Percentiles rank a stretch among this genome's conserved stretches.
These are phyloP conservation scores for Muscidifurax raptorellus DNA, from an alignment of 1,140 invertebrate species.

Conservation along the genomic window DNA sequence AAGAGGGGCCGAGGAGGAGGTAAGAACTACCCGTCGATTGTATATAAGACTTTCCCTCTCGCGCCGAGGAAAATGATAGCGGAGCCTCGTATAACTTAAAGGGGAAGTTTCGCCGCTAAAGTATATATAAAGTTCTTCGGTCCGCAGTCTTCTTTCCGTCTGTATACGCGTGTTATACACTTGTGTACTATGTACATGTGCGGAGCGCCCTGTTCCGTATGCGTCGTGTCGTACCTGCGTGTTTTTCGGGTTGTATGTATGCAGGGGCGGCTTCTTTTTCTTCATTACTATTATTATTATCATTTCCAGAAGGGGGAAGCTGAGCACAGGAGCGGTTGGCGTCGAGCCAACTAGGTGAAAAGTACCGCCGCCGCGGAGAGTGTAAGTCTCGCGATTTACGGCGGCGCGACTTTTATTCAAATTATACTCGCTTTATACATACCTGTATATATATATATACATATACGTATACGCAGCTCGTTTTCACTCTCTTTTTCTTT, in stretches of 20 bases:
- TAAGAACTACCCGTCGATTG: slow-evolving; percentile 62
- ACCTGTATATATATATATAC: no score
- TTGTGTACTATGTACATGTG: neutral
- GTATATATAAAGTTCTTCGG: slow-evolving; percentile 62
- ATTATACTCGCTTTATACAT: slow-evolving; percentile 59
- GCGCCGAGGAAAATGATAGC: slow-evolving; percentile 61
- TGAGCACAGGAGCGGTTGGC: slow-evolving; percentile 59
- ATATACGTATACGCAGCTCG: no score
- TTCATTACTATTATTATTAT: slow-evolving; percentile 30
- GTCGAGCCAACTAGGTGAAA: slow-evolving; percentile 74
- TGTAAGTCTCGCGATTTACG: slow-evolving; percentile 68
- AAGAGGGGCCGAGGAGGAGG: slow-evolving; percentile 55
- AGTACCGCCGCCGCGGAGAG: slow-evolving; percentile 68
- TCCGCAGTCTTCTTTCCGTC: slow-evolving; percentile 46
- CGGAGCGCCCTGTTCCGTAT: neutral
- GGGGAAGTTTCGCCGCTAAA: slow-evolving; percentile 72
- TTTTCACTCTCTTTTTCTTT: slow-evolving; percentile 38
- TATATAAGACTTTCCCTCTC: slow-evolving; percentile 69
- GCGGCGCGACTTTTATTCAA: slow-evolving; percentile 69
- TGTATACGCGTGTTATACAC: slow-evolving; percentile 51
- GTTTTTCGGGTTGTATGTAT: neutral
- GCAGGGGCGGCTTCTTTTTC: slow-evolving; percentile 2
- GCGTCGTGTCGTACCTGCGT: neutral
- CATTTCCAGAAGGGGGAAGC: neutral
- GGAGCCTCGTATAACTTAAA: slow-evolving; percentile 67